Conservation (phyloP, 2,888 invertebrate genomes). For the Gandaritis pyraliata region DNA sequence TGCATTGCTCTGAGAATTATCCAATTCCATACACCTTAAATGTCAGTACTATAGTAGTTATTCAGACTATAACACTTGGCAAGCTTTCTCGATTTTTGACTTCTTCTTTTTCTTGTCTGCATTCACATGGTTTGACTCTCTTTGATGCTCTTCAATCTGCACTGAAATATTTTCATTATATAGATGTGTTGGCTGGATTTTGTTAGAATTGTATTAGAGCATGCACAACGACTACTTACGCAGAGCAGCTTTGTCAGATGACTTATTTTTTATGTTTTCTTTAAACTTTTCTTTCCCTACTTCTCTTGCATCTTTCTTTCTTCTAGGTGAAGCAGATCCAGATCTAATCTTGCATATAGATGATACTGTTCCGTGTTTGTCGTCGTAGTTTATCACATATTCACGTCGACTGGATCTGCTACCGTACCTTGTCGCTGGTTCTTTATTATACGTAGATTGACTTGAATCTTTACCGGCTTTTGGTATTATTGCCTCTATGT, state of each 20-base stretch:
- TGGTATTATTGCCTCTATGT: constrained; percentile 43
- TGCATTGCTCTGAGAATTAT: constrained; percentile 41
- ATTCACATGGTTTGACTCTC: constrained; percentile 60
- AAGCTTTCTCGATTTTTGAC: constrained; percentile 68
- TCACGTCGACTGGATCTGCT: constrained; percentile 61
- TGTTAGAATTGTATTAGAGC: constrained; percentile 67
- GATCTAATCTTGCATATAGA: constrained; percentile 73
- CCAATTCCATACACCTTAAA: constrained; percentile 37
- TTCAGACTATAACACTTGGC: constrained; percentile 70
- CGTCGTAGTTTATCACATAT: constrained; percentile 79
- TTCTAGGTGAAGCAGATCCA: constrained; percentile 57
- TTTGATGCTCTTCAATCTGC: constrained; percentile 69
- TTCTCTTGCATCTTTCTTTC: constrained; percentile 59
- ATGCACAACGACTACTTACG: constrained; percentile 79
- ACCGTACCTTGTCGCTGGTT: constrained; percentile 44
- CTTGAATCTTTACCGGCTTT: constrained; percentile 43
- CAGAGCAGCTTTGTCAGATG: constrained; percentile 67
- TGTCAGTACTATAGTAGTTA: constrained; percentile 48
- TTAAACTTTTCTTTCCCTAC: constrained; percentile 57
- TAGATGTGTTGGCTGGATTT: constrained; percentile 58
- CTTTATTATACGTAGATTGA: constrained; percentile 43
- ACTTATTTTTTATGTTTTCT: constrained; percentile 61
- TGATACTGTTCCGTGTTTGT: constrained; percentile 78
- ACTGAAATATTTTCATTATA: constrained; percentile 79
- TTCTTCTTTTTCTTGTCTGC: constrained; percentile 68